phyloP scores from a whole-genome alignment of 1,140 invertebrate genomes.

The Aphaenogaster ashmeadi region DNA sequence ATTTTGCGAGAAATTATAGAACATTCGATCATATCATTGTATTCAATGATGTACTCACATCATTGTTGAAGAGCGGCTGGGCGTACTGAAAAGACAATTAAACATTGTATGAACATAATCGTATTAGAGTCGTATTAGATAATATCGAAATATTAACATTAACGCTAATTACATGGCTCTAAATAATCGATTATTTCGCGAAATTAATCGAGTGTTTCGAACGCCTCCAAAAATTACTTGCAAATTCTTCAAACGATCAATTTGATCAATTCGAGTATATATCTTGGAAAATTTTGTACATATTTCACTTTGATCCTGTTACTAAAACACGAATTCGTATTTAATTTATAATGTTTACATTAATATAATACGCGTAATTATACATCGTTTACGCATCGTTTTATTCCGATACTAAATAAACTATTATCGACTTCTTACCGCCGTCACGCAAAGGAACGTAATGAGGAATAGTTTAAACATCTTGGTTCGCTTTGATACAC shows the following conservation, averaged over 20 bases:
- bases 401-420: not conserved
- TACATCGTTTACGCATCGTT: not conserved
- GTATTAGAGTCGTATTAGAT: not conserved
- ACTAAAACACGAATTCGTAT: not conserved
- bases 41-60: conserved; percentile 23
- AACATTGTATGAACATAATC: not conserved
- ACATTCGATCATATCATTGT: not conserved
- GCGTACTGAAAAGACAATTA: not conserved
- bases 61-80: no score
- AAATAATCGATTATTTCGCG: not conserved
- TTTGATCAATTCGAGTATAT: not conserved
- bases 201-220: not conserved
- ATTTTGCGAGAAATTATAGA: not conserved
- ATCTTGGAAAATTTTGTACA: not conserved
- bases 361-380: not conserved
- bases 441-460: conserved; percentile 24
- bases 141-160: not conserved
- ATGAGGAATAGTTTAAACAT: conserved; percentile 31
- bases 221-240: not conserved
- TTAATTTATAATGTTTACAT: not conserved
- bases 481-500: not conserved
- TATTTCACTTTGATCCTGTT: not conserved
- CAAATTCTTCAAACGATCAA: not conserved
- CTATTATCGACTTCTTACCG: conserved; percentile 24
- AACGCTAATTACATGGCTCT: not conserved